Evolutionary conservation across 2,113 vertebrate genomes (phyloP), one percentile per base, ranked within the genome.

Genomic region (Urocynchramus pylzowi): DNA sequence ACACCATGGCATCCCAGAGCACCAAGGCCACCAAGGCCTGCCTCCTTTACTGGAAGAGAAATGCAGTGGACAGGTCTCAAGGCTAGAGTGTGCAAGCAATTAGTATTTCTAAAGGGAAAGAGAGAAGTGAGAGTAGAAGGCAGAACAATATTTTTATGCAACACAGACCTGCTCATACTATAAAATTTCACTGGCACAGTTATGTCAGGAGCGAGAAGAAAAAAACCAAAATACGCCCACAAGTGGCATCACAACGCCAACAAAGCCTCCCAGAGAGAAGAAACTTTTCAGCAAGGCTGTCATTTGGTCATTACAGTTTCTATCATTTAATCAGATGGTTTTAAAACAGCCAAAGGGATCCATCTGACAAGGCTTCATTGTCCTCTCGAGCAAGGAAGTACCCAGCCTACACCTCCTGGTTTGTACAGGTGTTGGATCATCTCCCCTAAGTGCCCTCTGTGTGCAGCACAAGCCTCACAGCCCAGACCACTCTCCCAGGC

Each of bases 141-240:
- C 59, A 81, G 74, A 95, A 75, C 56, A 80, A 41, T 45, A 42
- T 70, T 77, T 93, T 95, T 93, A 88, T 84, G 77, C 79, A 92
- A 93, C 68, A 24, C 35, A 85, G 44, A 42, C 39, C 21, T 5
- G 68, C 56, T 86, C 81, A 92, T 47, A 90, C 73, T 92, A 96
- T 70, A 88, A 35, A 73, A 89, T 93, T 92, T 86, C 91, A 50
- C 86, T 93, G 89, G 91, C 94, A 96, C 80, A 89, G 69, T 95
- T 96, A 89, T 89, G 91, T 89, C 94, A 95, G 89, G 3, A 95
- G 80, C 9, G 3, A 92, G 84, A 90, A 95, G 30, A 19, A 84
- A 86, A 92, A 93, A 67, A 5, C 59, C 88, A 65, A 95, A 96
- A 95, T 39, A 94, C 60, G 1, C 91, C 92, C 93, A 96, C 95